Conservation (phyloP, 1,140 invertebrate species). For the Proales similis region DNA sequence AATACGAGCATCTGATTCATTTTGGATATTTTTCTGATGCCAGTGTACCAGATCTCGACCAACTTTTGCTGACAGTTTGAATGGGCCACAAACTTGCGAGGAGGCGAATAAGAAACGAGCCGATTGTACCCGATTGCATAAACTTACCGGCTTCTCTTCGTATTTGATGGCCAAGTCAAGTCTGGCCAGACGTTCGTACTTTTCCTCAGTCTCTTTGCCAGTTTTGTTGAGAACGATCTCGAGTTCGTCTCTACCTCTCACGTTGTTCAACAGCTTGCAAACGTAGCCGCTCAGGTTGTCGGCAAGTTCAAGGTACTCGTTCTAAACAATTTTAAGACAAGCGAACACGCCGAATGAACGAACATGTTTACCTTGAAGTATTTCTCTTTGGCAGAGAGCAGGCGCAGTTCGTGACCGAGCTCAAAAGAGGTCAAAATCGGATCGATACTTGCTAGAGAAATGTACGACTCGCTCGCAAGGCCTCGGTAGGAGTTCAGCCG, state of each 20-base stretch:
- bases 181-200: slow-evolving; percentile 48
- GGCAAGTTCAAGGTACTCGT: slow-evolving; percentile 57
- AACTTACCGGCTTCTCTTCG: slow-evolving; percentile 43
- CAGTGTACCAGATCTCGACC: slow-evolving; percentile 39
- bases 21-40: slow-evolving; percentile 29
- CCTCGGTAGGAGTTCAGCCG: slow-evolving; percentile 50
- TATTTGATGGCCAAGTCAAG: slow-evolving; percentile 50
- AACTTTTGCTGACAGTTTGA: slow-evolving; percentile 40
- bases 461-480: slow-evolving; percentile 56
- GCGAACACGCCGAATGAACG: background rate
- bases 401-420: slow-evolving; percentile 57
- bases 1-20: slow-evolving; percentile 32
- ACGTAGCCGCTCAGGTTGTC: slow-evolving; percentile 54
- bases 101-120: background rate
- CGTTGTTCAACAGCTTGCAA: slow-evolving; percentile 49
- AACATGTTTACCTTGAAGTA: slow-evolving; percentile 31
- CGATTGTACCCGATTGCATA: background rate
- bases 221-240: slow-evolving; percentile 48
- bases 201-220: slow-evolving; percentile 43
- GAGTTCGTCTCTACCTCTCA: slow-evolving; percentile 48
- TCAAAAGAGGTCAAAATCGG: slow-evolving; percentile 62
- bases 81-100: slow-evolving; percentile 39
- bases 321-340: slow-evolving; percentile 40
- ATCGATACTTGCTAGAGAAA: slow-evolving; percentile 61
- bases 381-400: slow-evolving; percentile 34